Evolutionary conservation across 1,140 invertebrate genomes (phyloP).

Genomic region (Habropoda laboriosa): DNA sequence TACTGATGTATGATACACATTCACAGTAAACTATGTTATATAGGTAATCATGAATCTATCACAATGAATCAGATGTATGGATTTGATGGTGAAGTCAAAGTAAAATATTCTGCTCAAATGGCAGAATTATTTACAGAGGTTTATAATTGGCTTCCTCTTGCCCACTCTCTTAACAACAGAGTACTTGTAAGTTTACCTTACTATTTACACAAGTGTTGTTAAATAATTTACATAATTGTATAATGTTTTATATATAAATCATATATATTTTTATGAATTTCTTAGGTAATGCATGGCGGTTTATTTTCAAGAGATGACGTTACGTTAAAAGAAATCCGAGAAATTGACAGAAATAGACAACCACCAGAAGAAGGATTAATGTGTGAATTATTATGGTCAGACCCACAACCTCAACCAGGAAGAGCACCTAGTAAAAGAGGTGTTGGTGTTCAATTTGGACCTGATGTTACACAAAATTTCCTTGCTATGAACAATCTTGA

Average conservation of each 20-base stretch:
- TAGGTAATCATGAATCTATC: conserved; percentile 98
- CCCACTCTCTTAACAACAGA: conserved; percentile 96
- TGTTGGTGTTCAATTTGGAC: conserved; percentile 99
- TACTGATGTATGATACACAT: background rate
- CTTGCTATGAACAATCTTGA: conserved; percentile 92
- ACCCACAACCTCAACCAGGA: conserved; percentile 95
- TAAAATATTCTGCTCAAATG: conserved; percentile 97
- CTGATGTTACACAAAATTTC: conserved; percentile 96
- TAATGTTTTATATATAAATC: conserved; percentile 19
- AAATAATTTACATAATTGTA: background rate
- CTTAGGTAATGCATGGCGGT: conserved; percentile 95
- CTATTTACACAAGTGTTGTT: background rate
- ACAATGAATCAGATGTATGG: conserved; percentile 99
- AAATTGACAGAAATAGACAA: conserved; percentile 95
- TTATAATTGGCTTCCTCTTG: conserved; percentile 98
- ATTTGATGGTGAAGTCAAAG: conserved; percentile 98
- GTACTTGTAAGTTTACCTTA: conserved; percentile 88
- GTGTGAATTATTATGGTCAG: conserved; percentile 99
- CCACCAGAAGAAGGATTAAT: conserved; percentile 98
- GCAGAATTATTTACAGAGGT: conserved; percentile 98
- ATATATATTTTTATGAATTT: background rate
- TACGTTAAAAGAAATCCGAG: conserved; percentile 94
- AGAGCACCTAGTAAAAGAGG: conserved; percentile 97
- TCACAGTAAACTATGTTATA: conserved; percentile 22
- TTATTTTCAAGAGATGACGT: conserved; percentile 95